These are phyloP conservation scores for Dipodomys merriami DNA, from an alignment of 2,113 vertebrate species.

Conservation along the genomic window DNA sequence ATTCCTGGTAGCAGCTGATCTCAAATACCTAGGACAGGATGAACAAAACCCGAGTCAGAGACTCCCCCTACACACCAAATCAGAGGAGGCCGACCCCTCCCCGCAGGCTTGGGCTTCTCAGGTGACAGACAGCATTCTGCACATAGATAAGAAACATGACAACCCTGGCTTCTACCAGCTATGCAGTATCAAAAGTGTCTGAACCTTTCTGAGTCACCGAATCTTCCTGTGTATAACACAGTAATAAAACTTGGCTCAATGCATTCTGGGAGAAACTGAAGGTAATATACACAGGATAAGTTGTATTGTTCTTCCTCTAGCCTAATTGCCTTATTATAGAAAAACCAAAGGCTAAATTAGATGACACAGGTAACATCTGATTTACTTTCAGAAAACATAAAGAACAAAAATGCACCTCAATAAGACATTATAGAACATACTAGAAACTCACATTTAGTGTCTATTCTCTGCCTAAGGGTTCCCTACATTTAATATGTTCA, in stretches of 20 bases:
- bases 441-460: background rate
- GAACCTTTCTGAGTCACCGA: background rate
- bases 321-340: background rate
- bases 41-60: conserved; percentile 73
- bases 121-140: too few species aligned
- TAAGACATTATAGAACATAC: accelerated
- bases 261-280: background rate
- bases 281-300: background rate
- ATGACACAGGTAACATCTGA: background rate
- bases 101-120: accelerated
- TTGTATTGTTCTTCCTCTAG: background rate
- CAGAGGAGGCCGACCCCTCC: accelerated
- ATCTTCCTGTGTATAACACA: background rate
- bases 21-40: conserved; percentile 93
- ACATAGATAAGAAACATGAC: background rate
- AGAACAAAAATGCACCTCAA: background rate
- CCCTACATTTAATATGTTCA: background rate
- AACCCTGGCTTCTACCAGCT: background rate
- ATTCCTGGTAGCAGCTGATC: conserved; percentile 97
- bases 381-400: background rate
- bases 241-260: background rate
- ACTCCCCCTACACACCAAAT: too few species aligned
- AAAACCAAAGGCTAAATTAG: background rate
- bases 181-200: background rate
- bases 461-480: background rate